Base-by-base conservation (phyloP, 2,113 vertebrate genomes). In the Erythrolamprus reginae region DNA sequence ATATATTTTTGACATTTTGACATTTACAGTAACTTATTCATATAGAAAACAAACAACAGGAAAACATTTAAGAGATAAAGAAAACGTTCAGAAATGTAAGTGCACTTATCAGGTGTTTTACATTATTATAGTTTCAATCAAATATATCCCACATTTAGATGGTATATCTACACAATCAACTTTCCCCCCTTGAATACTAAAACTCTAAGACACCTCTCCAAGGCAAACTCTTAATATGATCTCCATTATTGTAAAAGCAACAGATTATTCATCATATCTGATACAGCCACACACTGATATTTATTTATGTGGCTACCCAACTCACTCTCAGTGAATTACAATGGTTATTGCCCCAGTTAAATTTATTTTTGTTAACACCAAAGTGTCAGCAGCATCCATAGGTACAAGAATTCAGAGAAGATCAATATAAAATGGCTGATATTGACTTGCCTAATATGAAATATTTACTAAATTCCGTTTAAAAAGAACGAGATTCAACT, bases 71-170 rank as follows among this genome's bases (percentile, higher is more conserved):
- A 0, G 7, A 89, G 42, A 19, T 51, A 1, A 38, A 88, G 38
- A 55, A 95, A 92, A 92, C 7, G 19, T 47, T 88, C 92, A 24
- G 8, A 94, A 92, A 15, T 38, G 33, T 12, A 50, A 38, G 13
- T 33, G 28, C 61, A 70, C n/a, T 15, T 13, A 24, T 24, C 1
- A 70, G 13, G 13, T 70, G 24, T 65, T 33, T 65, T 65, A 70
- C 23, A 33, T 65, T n/a, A 70, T 70, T 17, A 70, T 70, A 33
- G 0, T 70, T 70, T 70, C 61, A 42, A 21, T 77, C 70, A 77
- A 42, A 77, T 77, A 38, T 77, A 77, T 38, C 65, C 17, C 65
- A 38, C 17, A 38, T 38, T 38, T 77, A 42, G 70, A 77, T 42
- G 33, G 33, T 77, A 7, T 7, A 28, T 3, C 28, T 58, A 58